phyloP scores from a whole-genome alignment of 1,140 invertebrate species.

The Zaprionus camerounensis region DNA sequence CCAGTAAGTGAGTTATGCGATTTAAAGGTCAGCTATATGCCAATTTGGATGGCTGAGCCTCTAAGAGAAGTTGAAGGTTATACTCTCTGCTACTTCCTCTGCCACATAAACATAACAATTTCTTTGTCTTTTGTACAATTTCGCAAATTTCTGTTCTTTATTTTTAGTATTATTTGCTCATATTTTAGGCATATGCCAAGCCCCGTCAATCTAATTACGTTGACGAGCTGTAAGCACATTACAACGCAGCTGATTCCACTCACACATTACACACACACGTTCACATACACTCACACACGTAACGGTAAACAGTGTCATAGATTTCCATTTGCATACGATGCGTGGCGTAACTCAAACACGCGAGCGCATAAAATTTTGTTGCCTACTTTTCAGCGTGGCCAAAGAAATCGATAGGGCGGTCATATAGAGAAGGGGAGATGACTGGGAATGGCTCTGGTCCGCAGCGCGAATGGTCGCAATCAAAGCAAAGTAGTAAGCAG shows the following conservation, averaged over 20 bases:
- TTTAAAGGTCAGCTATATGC: slow-evolving; percentile 6
- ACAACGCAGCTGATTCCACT: slow-evolving; percentile 44
- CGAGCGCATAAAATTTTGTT: slow-evolving; percentile 73
- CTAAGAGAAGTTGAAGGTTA: background rate
- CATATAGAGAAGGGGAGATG: background rate
- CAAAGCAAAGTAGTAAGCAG: slow-evolving; percentile 49
- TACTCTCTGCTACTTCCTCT: background rate
- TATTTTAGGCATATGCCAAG: slow-evolving; percentile 14
- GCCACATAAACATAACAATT: slow-evolving; percentile 7
- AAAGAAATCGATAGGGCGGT: slow-evolving; percentile 55
- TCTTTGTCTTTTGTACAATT: background rate
- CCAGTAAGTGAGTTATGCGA: slow-evolving; percentile 46
- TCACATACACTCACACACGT: slow-evolving; percentile 6
- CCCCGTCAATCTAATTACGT: slow-evolving; percentile 29
- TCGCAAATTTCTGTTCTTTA: slow-evolving; percentile 1
- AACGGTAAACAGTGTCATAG: slow-evolving; percentile 28
- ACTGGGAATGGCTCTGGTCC: slow-evolving; percentile 2
- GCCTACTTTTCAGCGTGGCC: slow-evolving; percentile 54
- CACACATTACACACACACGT: slow-evolving; percentile 19
- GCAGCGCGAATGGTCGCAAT: slow-evolving; percentile 57
- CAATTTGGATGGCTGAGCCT: background rate
- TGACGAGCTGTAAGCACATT: slow-evolving; percentile 31
- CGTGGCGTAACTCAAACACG: slow-evolving; percentile 70
- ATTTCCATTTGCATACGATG: slow-evolving; percentile 58
- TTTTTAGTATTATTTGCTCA: slow-evolving; percentile 1